Evolutionary conservation across 2,113 vertebrate genomes (phyloP).

Genomic region (Rhadina sibilatrix): DNA sequence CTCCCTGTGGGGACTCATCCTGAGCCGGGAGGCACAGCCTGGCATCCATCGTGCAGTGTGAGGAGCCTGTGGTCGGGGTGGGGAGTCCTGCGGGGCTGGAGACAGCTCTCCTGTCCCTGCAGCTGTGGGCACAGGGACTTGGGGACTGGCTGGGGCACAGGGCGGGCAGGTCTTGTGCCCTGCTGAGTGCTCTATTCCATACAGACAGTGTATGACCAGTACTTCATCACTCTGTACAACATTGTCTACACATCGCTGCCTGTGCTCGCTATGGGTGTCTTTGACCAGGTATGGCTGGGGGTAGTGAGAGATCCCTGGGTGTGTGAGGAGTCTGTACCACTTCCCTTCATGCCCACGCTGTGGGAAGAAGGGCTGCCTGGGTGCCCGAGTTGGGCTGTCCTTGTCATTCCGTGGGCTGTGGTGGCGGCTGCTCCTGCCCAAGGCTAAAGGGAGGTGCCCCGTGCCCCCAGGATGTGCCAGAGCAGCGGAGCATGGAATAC

Average conservation of each 20-base stretch:
- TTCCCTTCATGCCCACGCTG: background rate
- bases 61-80: background rate
- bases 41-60: fast-evolving
- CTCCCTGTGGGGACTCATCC: background rate
- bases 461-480: slow-evolving; percentile 83
- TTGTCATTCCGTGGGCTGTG: fast-evolving
- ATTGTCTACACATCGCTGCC: slow-evolving; percentile 96
- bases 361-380: background rate
- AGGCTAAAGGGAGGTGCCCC: background rate
- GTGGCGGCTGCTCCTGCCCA: background rate
- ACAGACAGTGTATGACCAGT: slow-evolving; percentile 95
- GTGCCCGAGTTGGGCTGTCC: background rate
- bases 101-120: background rate
- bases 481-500: slow-evolving; percentile 91
- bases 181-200: background rate
- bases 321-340: fast-evolving
- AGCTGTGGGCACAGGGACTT: background rate
- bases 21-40: background rate
- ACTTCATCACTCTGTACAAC: slow-evolving; percentile 96
- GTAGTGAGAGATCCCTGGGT: background rate
- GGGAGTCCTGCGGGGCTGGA: background rate
- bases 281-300: slow-evolving; percentile 83
- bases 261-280: slow-evolving; percentile 95
- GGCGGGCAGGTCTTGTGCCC: fast-evolving
- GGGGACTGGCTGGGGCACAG: background rate